Percentiles rank a stretch among this genome's conserved stretches.
These are phyloP conservation scores for Eumaeus atala DNA, from an alignment of 1,140 invertebrate species.

Conservation along the genomic window DNA sequence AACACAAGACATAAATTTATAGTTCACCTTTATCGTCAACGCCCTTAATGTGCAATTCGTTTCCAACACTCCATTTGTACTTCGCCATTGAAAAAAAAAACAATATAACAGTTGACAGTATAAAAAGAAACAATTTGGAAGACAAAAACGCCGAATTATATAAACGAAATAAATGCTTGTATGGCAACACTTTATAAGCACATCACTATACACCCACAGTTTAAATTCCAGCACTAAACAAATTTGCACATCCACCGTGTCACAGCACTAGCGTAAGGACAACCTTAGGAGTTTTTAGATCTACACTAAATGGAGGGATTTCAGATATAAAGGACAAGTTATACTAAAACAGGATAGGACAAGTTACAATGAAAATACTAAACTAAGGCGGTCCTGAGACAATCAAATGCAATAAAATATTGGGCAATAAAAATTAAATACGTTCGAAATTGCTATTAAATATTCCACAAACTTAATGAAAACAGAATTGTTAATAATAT, in stretches of 20 bases:
- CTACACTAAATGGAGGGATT: conserved; percentile 13
- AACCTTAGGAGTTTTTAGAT: not conserved
- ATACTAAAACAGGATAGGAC: conserved; percentile 1
- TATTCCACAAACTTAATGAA: too few relatives aligned
- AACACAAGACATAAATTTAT: conserved; percentile 65
- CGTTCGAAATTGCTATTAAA: too few relatives aligned
- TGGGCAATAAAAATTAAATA: too few relatives aligned
- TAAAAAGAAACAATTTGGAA: conserved; percentile 52
- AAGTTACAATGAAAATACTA: not conserved
- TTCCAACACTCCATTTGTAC: conserved; percentile 24
- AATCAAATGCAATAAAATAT: too few relatives aligned
- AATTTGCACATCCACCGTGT: conserved; percentile 19
- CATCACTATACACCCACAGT: conserved; percentile 18
- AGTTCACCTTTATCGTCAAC: conserved; percentile 61
- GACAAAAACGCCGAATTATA: conserved; percentile 33
- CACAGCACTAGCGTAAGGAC: conserved; percentile 17
- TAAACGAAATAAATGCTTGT: conserved; percentile 41
- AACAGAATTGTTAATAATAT: too few relatives aligned
- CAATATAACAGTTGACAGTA: not conserved
- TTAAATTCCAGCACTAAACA: conserved; percentile 8
- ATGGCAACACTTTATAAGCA: conserved; percentile 36
- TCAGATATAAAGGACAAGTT: conserved; percentile 4
- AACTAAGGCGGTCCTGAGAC: not conserved
- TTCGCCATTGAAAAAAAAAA: conserved; percentile 21
- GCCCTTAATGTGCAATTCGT: conserved; percentile 54